These are phyloP conservation scores for Pycnonotus jocosus DNA, from an alignment of 2,113 vertebrate genomes.

Conservation along the genomic window DNA sequence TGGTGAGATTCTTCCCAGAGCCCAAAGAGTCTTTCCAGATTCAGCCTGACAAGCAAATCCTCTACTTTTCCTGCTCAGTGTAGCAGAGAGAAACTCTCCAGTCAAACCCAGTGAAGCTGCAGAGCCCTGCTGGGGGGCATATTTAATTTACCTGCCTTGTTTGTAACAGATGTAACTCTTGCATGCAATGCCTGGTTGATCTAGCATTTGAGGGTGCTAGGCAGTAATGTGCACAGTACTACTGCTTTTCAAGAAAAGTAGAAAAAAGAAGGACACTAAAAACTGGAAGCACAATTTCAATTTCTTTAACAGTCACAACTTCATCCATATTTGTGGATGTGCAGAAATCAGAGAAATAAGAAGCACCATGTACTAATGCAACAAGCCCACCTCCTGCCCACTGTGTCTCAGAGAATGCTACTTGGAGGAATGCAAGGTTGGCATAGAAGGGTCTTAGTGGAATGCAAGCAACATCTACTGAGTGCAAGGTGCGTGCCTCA, in stretches of 20 bases:
- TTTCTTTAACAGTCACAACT: background rate
- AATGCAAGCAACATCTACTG: background rate
- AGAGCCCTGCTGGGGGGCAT: background rate
- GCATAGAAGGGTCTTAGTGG: background rate
- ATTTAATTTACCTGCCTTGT: background rate
- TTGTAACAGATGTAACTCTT: rapidly evolving
- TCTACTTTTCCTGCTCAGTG: background rate
- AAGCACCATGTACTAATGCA: background rate
- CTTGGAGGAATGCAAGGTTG: background rate
- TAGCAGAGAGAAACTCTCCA: background rate
- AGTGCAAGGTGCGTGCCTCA: background rate
- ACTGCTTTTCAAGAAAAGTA: background rate
- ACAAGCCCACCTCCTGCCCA: background rate
- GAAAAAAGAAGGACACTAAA: background rate
- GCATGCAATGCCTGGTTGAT: background rate
- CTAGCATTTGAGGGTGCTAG: background rate
- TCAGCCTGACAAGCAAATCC: background rate
- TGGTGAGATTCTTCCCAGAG: background rate
- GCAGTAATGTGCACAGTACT: background rate
- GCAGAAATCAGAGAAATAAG: background rate
- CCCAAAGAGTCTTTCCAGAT: background rate
- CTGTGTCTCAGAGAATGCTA: background rate
- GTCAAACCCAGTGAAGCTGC: background rate
- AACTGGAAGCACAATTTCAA: background rate
- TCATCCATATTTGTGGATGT: background rate